Evolutionary conservation across 2,113 vertebrate genomes (phyloP).

Genomic region (Cisticola juncidis): DNA sequence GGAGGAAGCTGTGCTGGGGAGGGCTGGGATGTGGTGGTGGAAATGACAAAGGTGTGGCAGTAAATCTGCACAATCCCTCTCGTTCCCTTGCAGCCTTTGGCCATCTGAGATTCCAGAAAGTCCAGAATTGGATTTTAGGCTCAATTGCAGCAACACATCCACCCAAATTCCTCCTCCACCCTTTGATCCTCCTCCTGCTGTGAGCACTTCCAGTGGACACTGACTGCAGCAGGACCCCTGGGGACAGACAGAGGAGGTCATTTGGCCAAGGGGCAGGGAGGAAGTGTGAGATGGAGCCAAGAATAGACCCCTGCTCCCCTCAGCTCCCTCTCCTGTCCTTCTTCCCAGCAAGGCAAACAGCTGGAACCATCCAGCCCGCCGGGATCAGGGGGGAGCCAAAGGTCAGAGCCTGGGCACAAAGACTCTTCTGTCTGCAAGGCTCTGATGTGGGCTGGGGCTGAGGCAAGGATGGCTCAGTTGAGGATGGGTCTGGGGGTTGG

Average conservation of each 20-base stretch:
- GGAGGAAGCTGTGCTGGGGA: background rate
- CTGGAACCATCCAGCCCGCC: background rate
- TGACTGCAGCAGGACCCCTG: background rate
- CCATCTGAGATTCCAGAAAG: background rate
- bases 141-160: background rate
- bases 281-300: background rate
- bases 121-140: background rate
- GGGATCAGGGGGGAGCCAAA: conserved; percentile 29
- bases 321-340: background rate
- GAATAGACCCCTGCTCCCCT: background rate
- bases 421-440: conserved; percentile 16
- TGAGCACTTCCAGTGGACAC: background rate
- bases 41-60: background rate
- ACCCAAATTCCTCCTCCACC: background rate
- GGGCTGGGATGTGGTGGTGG: background rate
- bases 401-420: conserved; percentile 38
- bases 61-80: background rate
- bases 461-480: background rate
- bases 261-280: background rate
- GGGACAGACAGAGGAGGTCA: background rate
- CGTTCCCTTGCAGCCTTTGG: background rate
- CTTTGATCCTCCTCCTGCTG: background rate
- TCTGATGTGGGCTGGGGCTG: background rate
- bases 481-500: background rate
- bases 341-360: background rate